Evolutionary conservation across 2,888 invertebrate species (phyloP).

Genomic region (Pammene fasciana): DNA sequence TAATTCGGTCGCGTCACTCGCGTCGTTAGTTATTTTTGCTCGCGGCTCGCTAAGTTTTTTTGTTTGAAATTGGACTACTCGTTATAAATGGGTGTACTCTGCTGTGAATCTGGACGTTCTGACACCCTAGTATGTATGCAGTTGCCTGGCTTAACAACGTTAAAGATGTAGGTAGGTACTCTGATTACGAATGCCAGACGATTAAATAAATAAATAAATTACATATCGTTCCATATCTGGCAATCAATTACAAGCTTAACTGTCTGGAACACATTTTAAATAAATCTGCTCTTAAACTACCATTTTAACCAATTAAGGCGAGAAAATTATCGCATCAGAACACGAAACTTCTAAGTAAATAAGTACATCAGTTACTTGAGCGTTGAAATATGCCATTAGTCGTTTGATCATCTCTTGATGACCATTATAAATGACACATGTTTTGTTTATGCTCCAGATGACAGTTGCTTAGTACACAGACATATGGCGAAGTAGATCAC

Average conservation of each 20-base stretch:
- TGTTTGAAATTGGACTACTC: too few species aligned
- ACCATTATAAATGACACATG: slow-evolving; percentile 17
- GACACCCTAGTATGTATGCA: too few species aligned
- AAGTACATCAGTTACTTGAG: slow-evolving; percentile 13
- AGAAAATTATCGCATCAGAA: slow-evolving; percentile 1
- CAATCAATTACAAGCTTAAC: background rate
- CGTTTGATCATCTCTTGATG: slow-evolving; percentile 14
- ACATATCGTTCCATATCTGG: too few species aligned
- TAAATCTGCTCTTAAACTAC: slow-evolving; percentile 6
- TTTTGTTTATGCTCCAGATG: slow-evolving; percentile 13
- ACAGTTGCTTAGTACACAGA: background rate
- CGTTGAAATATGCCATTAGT: slow-evolving; percentile 19
- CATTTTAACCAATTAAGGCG: slow-evolving; percentile 17
- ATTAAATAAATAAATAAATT: too few species aligned
- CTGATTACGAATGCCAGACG: too few species aligned
- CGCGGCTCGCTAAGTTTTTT: too few species aligned
- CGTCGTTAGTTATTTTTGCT: too few species aligned
- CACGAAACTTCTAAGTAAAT: slow-evolving; percentile 13
- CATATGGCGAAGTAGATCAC: background rate
- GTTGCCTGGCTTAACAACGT: too few species aligned
- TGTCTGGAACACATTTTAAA: background rate
- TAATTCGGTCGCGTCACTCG: too few species aligned
- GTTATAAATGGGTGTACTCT: too few species aligned
- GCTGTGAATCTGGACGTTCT: too few species aligned
- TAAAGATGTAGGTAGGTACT: too few species aligned